Evolutionary conservation across 2,113 vertebrate genomes (phyloP).

Genomic region (Miniopterus natalensis): DNA sequence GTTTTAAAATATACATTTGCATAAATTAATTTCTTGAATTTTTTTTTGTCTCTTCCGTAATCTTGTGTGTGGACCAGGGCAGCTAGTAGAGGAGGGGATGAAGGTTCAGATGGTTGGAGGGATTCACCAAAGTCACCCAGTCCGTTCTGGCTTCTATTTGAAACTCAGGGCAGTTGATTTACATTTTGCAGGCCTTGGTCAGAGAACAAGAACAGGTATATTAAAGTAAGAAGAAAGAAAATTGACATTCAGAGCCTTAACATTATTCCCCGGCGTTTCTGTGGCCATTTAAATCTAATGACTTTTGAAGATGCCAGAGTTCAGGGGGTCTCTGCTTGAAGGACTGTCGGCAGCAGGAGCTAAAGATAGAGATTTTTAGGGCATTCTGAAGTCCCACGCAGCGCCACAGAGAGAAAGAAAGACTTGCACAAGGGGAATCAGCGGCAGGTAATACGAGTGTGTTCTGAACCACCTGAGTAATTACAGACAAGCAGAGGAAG

Average conservation of each 20-base stretch:
- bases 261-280: constrained; percentile 66
- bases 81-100: not conserved
- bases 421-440: constrained; percentile 15
- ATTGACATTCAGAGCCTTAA: constrained; percentile 68
- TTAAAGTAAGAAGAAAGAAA: constrained; percentile 70
- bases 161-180: not conserved
- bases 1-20: not conserved
- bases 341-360: constrained; percentile 60
- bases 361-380: constrained; percentile 74
- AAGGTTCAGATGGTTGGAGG: not conserved
- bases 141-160: not conserved
- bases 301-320: constrained; percentile 67
- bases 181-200: constrained; percentile 18
- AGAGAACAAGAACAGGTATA: constrained; percentile 27
- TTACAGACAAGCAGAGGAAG: constrained; percentile 63
- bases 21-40: not conserved
- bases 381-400: constrained; percentile 40
- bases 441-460: constrained; percentile 20
- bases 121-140: not conserved
- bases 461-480: constrained; percentile 62
- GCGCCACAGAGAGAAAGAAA: constrained; percentile 57
- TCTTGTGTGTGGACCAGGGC: not conserved
- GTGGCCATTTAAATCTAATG: constrained; percentile 75
- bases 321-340: constrained; percentile 64
- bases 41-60: not conserved